phyloP scores from a whole-genome alignment of 53 echinoderm and acorn worm genomes.

The Glandiceps talaboti region DNA sequence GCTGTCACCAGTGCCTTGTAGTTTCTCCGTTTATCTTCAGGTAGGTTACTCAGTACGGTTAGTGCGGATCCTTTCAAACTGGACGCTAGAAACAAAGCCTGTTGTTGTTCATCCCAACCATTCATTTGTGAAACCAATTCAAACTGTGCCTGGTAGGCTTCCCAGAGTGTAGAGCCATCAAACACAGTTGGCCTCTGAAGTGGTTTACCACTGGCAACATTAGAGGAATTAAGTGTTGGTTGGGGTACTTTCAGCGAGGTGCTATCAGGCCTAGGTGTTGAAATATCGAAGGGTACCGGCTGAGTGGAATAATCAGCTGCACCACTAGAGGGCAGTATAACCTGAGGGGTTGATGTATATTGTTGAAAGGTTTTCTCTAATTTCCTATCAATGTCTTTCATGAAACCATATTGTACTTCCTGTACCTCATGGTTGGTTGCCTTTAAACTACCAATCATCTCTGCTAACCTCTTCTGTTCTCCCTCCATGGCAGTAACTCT shows the following conservation, averaged over 20 bases:
- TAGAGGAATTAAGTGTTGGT: background rate
- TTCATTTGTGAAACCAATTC: conserved; percentile 39
- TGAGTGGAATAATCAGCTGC: background rate
- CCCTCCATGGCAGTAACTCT: background rate
- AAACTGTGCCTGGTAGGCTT: conserved; percentile 39
- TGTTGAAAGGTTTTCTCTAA: background rate
- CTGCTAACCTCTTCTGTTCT: background rate
- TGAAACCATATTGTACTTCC: background rate
- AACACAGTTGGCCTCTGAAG: conserved; percentile 9
- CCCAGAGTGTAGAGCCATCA: conserved; percentile 36
- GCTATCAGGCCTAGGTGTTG: background rate
- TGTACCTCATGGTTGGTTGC: background rate
- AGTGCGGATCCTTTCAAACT: conserved; percentile 35
- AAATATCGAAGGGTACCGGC: background rate
- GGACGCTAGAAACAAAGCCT: conserved; percentile 30
- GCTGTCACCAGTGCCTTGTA: conserved; percentile 20
- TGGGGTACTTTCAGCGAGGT: background rate
- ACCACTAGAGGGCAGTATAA: background rate
- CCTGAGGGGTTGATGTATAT: background rate
- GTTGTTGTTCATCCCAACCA: conserved; percentile 25
- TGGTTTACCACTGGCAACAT: background rate
- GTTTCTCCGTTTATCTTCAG: conserved; percentile 7
- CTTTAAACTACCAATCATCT: background rate
- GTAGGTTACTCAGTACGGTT: conserved; percentile 29
- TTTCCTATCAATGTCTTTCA: background rate